Base-by-base conservation (phyloP, 2,888 invertebrate species). In the Meliscaeva auricollis region DNA sequence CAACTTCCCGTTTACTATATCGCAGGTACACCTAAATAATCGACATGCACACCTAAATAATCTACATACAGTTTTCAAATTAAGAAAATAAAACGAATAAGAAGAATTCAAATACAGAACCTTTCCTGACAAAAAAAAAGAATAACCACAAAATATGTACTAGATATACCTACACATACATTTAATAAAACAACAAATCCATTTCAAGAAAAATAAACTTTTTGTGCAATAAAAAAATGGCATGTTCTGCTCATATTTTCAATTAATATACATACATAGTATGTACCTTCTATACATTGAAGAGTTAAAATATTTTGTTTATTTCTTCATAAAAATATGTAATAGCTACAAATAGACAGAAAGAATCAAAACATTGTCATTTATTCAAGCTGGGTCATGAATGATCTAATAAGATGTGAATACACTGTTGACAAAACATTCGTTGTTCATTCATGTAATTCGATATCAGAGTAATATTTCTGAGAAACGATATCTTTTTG, bases 371-470 rank as follows among this genome's bases (percentile, higher is more conserved):
- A 1, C 4, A 11, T 46, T 46, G 11, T 11, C 20, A 54, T 52
- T 54, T 26, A 41, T 69, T 54, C 17, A 54, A n/a, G n/a, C n/a
- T n/a, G n/a, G n/a, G n/a, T n/a, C n/a, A 69, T 54, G 38, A 52
- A 30, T 41, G 54, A 54, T 48, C 13, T 20, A 5, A 52, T n/a
- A 52, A 3, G 26, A n/a, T 2, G 13, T 20, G 35, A 35, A 35
- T 22, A 32, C 1, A 2, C 0, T 52, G 7, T 30, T 30, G 50
- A n/a, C n/a, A 38, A 35, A 68, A 35, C 7, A 20, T 68, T 68
- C 26, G 13, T 38, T 38, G 38, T 38, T n/a, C 68, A 68, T 68
- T 69, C 26, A 69, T 54, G 69, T 17, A 69, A 54, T 54, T 54
- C 30, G 13, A 68, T 68, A 54, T 52, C 3, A 17, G 3, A 22